Percentiles rank a stretch among this genome's conserved stretches.
These are phyloP conservation scores for Ischnus inquisitorius DNA, from an alignment of 2,888 invertebrate species.

Conservation along the genomic window DNA sequence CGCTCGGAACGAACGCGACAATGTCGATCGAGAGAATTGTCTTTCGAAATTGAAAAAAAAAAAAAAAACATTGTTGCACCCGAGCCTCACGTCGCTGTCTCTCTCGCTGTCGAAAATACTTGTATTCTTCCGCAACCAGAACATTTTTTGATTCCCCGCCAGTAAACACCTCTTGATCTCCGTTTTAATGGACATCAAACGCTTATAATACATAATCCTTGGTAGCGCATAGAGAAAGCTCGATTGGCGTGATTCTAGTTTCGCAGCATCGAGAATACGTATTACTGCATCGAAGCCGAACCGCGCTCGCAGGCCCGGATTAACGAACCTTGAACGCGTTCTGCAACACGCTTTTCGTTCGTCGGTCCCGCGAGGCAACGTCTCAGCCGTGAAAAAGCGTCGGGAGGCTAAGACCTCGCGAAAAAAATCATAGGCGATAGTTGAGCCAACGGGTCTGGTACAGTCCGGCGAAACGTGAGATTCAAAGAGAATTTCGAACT, in stretches of 20 bases:
- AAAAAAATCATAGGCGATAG: slow-evolving; percentile 33
- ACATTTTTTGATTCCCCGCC: slow-evolving; percentile 50
- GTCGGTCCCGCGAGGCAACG: slow-evolving; percentile 40
- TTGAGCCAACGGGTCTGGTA: too few relatives aligned
- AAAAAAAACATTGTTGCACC: not conserved
- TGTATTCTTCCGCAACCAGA: not conserved
- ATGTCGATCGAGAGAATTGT: not conserved
- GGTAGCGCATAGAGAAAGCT: slow-evolving; percentile 6
- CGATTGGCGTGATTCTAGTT: slow-evolving; percentile 29
- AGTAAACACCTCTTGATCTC: slow-evolving; percentile 14
- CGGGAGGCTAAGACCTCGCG: slow-evolving; percentile 24
- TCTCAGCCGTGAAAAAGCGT: slow-evolving; percentile 22
- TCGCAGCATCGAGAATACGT: slow-evolving; percentile 28
- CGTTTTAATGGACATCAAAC: slow-evolving; percentile 5
- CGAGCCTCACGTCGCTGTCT: not conserved
- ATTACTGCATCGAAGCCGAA: slow-evolving; percentile 26
- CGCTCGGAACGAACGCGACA: not conserved
- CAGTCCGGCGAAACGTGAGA: too few relatives aligned
- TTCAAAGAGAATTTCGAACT: too few relatives aligned
- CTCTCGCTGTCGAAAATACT: not conserved
- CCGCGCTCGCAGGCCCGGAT: slow-evolving; percentile 15
- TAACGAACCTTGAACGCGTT: slow-evolving; percentile 57
- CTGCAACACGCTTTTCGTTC: slow-evolving; percentile 2
- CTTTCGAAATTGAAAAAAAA: slow-evolving; percentile 9
- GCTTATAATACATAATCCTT: slow-evolving; percentile 14